Base-by-base conservation (phyloP, 2,797 vertebrate genomes). In the Triplophysa bombifrons region DNA sequence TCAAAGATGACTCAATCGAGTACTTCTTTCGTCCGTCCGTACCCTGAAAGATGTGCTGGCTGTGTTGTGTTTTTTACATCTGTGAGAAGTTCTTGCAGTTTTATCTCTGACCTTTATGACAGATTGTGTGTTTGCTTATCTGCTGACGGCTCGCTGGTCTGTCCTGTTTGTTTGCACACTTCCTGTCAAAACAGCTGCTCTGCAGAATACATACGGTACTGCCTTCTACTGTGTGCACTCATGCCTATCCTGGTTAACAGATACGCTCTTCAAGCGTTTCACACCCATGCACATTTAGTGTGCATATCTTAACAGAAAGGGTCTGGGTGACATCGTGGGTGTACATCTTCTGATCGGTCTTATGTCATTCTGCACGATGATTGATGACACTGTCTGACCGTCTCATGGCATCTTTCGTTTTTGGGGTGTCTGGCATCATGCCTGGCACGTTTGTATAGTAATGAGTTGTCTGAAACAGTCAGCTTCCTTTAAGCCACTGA, bases 111-210 rank as follows among this genome's bases (percentile, higher is more conserved):
- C 19, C 44, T 48, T 64, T 65, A 22, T 38, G 48, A 9, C 25
- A 53, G 5, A 48, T 5, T 5, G 34, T 73, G 56, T 22, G 30
- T 48, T 41, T 22, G n/a, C 17, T 41, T n/a, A 65, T 41, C 63
- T 66, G 63, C 16, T 27, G 14, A 11, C 1, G 9, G 14, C 30
- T 65, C 1, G 51, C 46, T 65, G 60, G 73, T 67, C 34, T 66
- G 20, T 66, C 74, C 48, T 66, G 63, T 76, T 74, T 76, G 50
- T 16, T 56, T 66, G 50, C 64, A 25, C 34, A 46, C 51, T 76
- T 66, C 34, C 20, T 4, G 8, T 76, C 56, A 61, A 61, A 48
- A 46, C 38, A 19, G 20, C 30, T 65, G 48, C n/a, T 66, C 14
- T 66, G 30, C 50, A 66, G 48, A 75, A 16, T 14, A 2, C n/a